Base-by-base conservation (phyloP, 92 coral and sea anemone genomes). In the Heteractis magnifica region DNA sequence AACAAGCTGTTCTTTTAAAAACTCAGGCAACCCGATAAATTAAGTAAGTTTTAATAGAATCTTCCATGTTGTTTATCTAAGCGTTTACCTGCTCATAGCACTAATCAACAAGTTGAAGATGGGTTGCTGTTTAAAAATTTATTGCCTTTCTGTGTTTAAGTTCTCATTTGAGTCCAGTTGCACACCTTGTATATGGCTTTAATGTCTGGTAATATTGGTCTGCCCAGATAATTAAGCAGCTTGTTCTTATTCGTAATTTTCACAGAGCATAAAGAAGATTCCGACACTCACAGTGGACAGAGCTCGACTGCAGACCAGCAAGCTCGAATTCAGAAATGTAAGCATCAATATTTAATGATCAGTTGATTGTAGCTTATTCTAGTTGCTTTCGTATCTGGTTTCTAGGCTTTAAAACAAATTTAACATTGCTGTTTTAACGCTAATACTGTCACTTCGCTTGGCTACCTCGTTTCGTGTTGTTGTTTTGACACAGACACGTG, bases 401-500 rank as follows among this genome's bases (percentile, higher is more conserved):
- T 48, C 16, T 50, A 72, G 48, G 58, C 41, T 80, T 15, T 56
- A 5, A 11, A 13, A 41, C 55, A 15, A 50, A 34, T 58, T 51
- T 13, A 48, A 49, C 6, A n/a, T 19, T 6, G 65, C n/a, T 26
- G 52, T 48, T 79, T 49, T 71, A 8, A 48, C 51, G 44, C 48
- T 4, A 4, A 16, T 53, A 20, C 19, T 68, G 21, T 56, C 65
- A 34, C 51, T 80, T 71, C 72, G 75, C 83, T 65, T 80, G 75
- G 83, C 50, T 26, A 65, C 65, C 82, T 80, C 76, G 52, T 41
- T 78, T 80, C 78, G 82, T 84, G 87, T 84, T 84, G 77, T 91
- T 91, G 91, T 91, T 91, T 77, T 91, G 94, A 89, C 86, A 75
- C 77, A 49, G 92, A 91, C 97, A 93, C 97, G 97, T 93, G 97